These are phyloP conservation scores for Myrmophylax atrothorax DNA, from an alignment of 2,113 vertebrate species.

Conservation along the genomic window DNA sequence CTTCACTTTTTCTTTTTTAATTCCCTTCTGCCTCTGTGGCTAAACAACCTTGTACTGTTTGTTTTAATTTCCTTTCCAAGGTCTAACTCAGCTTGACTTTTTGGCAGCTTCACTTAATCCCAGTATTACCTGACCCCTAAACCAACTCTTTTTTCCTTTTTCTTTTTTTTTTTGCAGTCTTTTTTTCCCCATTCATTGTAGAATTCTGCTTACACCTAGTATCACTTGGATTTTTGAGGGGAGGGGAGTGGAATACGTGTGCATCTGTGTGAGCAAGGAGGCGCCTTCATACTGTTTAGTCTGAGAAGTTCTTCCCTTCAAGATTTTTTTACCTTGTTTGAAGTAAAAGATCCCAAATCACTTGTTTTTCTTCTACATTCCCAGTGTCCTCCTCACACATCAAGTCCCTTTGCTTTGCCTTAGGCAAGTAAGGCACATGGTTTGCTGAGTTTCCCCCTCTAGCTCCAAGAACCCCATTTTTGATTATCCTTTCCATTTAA, in stretches of 20 bases:
- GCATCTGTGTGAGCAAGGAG: background rate
- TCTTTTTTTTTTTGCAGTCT: background rate
- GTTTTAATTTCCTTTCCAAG: conserved; percentile 51
- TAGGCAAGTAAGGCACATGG: background rate
- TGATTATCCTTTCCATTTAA: background rate
- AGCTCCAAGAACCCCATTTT: background rate
- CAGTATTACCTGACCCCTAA: conserved; percentile 20
- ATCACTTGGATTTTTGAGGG: background rate
- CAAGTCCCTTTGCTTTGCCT: background rate
- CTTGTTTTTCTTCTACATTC: background rate
- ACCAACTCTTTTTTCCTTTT: background rate
- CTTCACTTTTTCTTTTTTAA: background rate
- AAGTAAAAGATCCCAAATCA: background rate
- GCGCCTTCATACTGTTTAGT: background rate
- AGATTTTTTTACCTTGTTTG: background rate
- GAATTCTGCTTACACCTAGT: background rate
- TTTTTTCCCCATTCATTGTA: background rate
- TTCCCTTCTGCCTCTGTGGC: conserved; percentile 22
- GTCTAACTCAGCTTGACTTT: conserved; percentile 25
- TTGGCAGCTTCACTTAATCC: conserved; percentile 36
- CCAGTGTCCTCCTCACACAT: background rate
- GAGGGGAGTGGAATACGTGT: background rate
- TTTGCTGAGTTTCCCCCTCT: background rate
- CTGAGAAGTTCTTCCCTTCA: background rate
- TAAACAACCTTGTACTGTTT: conserved; percentile 33